These are phyloP conservation scores for Glossosoma conforme DNA, from an alignment of 1,140 invertebrate species.

Conservation along the genomic window DNA sequence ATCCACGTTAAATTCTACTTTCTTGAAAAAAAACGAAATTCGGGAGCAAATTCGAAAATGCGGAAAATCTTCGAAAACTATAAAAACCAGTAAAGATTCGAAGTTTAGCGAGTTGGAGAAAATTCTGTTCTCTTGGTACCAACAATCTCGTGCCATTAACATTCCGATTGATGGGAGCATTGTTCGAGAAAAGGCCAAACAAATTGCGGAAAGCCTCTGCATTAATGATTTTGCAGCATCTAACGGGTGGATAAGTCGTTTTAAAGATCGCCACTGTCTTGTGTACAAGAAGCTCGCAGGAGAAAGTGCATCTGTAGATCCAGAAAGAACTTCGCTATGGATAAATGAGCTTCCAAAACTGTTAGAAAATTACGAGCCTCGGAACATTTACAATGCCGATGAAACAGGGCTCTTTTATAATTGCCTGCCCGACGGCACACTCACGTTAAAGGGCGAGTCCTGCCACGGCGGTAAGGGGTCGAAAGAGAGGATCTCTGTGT, in stretches of 20 bases:
- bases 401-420: conserved; percentile 2
- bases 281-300: no score
- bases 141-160: conserved; percentile 7
- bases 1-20: conserved; percentile 18
- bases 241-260: no score
- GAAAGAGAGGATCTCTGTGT: conserved; percentile 6
- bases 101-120: conserved; percentile 19
- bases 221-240: conserved; percentile 9
- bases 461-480: conserved; percentile 9
- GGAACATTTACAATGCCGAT: conserved; percentile 1
- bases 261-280: no score
- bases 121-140: conserved; percentile 18
- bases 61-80: conserved; percentile 18
- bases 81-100: conserved; percentile 17
- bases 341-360: no score
- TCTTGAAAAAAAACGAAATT: conserved; percentile 18
- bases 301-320: no score
- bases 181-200: conserved; percentile 12
- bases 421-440: conserved; percentile 1
- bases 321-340: no score
- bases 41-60: conserved; percentile 13
- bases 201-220: conserved; percentile 12
- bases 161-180: conserved; percentile 15
- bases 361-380: not conserved
- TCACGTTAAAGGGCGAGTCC: conserved; percentile 7